Conservation (phyloP, 2,113 vertebrate genomes). For the Heteronetta atricapilla region DNA sequence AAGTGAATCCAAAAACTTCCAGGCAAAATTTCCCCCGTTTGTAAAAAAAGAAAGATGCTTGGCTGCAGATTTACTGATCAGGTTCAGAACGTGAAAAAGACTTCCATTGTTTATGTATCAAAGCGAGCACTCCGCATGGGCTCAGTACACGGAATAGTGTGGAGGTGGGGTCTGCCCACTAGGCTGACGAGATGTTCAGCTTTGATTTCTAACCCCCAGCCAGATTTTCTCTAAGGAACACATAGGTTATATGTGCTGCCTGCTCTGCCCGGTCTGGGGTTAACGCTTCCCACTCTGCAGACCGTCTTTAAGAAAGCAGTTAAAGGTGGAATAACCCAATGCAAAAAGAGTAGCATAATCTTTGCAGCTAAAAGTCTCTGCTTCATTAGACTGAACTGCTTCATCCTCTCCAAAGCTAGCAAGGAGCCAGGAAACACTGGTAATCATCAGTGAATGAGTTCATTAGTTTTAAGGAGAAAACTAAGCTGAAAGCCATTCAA, state of each 20-base stretch:
- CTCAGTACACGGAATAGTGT: background rate
- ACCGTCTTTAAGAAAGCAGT: background rate
- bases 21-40: background rate
- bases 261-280: background rate
- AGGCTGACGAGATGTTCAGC: background rate
- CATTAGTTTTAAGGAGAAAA: background rate
- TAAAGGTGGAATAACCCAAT: background rate
- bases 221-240: background rate
- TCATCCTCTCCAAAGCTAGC: background rate
- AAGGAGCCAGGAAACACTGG: background rate
- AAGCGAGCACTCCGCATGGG: background rate
- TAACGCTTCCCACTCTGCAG: background rate
- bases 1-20: background rate
- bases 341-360: background rate
- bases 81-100: background rate
- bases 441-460: background rate
- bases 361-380: background rate
- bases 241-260: background rate
- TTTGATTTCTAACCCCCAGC: background rate
- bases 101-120: background rate
- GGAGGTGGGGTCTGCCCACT: background rate
- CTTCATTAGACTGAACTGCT: background rate
- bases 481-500: background rate
- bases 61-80: background rate
- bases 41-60: background rate